These are phyloP conservation scores for Centruroides vittatus DNA, from an alignment of 1,140 invertebrate species.

Conservation along the genomic window DNA sequence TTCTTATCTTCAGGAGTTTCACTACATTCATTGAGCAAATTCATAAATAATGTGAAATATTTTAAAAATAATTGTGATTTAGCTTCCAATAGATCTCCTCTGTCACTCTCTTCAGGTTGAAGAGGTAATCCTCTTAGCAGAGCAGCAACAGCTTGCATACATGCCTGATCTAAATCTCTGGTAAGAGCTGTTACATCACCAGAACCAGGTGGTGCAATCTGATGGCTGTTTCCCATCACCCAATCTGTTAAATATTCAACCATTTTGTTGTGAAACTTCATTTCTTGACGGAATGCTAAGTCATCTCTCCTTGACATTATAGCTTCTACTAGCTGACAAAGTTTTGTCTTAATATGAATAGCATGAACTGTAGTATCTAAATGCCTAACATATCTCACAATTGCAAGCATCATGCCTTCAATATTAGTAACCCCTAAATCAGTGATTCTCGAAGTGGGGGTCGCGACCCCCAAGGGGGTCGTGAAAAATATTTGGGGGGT, in stretches of 20 bases:
- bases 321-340: constrained; percentile 89
- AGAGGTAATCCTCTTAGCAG: constrained; percentile 78
- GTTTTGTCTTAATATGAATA: constrained; percentile 89
- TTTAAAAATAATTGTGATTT: constrained; percentile 95
- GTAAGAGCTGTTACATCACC: constrained; percentile 61
- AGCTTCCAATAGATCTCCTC: constrained; percentile 94
- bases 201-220: constrained; percentile 60
- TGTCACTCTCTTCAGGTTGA: constrained; percentile 92
- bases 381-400: constrained; percentile 90
- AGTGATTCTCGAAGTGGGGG: too few relatives aligned
- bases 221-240: constrained; percentile 89
- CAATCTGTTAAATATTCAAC: constrained; percentile 96
- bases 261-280: constrained; percentile 93
- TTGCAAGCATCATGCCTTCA: constrained; percentile 88
- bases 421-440: constrained; percentile 89
- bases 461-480: too few relatives aligned
- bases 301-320: constrained; percentile 95
- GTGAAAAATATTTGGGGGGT: too few relatives aligned
- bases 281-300: constrained; percentile 90
- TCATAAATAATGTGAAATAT: constrained; percentile 95
- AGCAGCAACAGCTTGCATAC: constrained; percentile 94
- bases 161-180: constrained; percentile 86
- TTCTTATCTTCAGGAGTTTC: constrained; percentile 51
- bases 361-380: constrained; percentile 84
- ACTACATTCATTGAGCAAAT: constrained; percentile 87